Conservation (phyloP, 2,797 vertebrate species). For the Buphagus erythrorhynchus region DNA sequence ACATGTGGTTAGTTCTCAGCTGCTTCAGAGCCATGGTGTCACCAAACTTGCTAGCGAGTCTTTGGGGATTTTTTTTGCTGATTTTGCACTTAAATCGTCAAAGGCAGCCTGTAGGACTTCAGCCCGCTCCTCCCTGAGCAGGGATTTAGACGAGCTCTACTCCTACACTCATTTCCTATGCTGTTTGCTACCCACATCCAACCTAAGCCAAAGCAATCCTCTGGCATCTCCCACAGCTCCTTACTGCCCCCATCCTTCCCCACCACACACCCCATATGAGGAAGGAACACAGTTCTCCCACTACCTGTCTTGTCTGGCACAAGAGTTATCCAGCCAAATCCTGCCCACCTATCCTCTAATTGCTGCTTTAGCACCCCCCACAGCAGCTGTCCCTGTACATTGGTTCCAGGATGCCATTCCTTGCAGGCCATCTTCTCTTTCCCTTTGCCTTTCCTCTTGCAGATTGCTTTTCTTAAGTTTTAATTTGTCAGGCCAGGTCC, state of each 20-base stretch:
- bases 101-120: neutral
- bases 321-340: neutral
- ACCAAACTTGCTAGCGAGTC: neutral
- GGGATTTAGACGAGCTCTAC: neutral
- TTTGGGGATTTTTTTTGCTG: neutral
- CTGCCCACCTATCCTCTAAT: neutral
- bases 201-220: neutral
- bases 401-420: neutral
- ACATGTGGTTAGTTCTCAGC: neutral
- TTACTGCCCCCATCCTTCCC: neutral
- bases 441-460: neutral
- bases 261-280: rapidly evolving
- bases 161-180: neutral
- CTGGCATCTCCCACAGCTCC: neutral
- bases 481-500: neutral
- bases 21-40: neutral
- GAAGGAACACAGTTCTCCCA: neutral
- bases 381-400: neutral
- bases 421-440: neutral
- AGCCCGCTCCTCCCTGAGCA: neutral
- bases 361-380: neutral
- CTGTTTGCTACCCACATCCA: neutral
- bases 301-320: neutral
- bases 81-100: neutral
- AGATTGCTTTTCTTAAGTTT: neutral